A percentile compares a stretch with the other conserved stretches of the same genome.
Conservation (phyloP, 2,888 invertebrate genomes). For the Glyphotaelius pellucidus region DNA sequence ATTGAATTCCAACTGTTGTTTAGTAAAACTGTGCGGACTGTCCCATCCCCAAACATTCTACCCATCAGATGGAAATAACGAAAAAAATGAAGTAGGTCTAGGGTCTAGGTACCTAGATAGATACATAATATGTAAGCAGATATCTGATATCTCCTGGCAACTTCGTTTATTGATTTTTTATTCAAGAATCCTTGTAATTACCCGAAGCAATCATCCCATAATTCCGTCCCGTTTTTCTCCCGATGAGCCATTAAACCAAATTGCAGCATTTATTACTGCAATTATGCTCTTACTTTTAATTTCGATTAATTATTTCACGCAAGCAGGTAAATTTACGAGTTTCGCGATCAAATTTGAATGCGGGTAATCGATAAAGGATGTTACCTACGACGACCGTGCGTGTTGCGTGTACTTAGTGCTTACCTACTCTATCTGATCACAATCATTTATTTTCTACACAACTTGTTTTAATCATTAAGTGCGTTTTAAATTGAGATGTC, state of each 20-base stretch:
- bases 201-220: background rate
- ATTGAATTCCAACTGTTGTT: no score
- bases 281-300: background rate
- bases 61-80: no score
- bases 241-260: background rate
- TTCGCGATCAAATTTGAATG: background rate
- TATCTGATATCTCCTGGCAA: background rate
- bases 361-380: background rate
- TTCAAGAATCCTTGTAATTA: background rate
- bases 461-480: no score
- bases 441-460: background rate
- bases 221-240: background rate
- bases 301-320: constrained; percentile 30
- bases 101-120: no score
- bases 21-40: no score
- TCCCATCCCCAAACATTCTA: no score
- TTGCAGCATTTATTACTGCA: background rate
- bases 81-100: background rate
- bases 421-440: background rate
- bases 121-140: background rate
- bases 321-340: constrained; percentile 20
- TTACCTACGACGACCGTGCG: no score
- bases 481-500: background rate
- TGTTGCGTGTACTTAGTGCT: background rate
- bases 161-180: background rate